Conservation (phyloP, 2,888 invertebrate genomes). For the Actias luna region DNA sequence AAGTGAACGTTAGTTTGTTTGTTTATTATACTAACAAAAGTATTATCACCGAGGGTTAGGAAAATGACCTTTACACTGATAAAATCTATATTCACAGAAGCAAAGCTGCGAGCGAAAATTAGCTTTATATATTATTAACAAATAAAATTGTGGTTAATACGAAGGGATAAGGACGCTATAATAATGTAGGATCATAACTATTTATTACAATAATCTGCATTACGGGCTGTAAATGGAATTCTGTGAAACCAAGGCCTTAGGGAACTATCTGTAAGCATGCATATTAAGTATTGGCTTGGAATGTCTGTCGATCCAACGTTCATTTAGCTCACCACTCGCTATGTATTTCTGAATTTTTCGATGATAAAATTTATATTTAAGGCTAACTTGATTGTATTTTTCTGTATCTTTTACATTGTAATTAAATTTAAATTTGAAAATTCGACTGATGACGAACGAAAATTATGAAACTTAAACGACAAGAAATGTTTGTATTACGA, state of each 20-base stretch:
- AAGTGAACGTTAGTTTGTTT: too few relatives aligned
- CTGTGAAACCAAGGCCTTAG: conserved; percentile 7
- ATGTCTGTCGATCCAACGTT: not conserved
- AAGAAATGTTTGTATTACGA: not conserved
- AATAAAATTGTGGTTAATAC: not conserved
- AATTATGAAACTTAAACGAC: not conserved
- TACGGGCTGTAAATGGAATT: not conserved
- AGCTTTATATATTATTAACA: too few relatives aligned
- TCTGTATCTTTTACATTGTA: not conserved
- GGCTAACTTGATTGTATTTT: not conserved
- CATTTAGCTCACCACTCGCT: not conserved
- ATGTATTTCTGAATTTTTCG: not conserved
- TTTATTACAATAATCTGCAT: not conserved
- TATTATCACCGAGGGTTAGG: too few relatives aligned
- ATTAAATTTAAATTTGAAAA: not conserved
- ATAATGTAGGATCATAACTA: not conserved
- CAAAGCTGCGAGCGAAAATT: too few relatives aligned
- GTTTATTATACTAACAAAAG: too few relatives aligned
- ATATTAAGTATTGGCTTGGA: not conserved
- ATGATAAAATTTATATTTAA: not conserved
- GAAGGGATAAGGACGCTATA: not conserved
- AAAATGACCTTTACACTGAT: too few relatives aligned
- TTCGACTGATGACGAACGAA: not conserved
- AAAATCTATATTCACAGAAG: too few relatives aligned
- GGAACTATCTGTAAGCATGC: not conserved